Percentiles rank a stretch among this genome's conserved stretches.
Evolutionary conservation across 1,140 invertebrate genomes (phyloP).

Genomic region (Cherax quadricarinatus): DNA sequence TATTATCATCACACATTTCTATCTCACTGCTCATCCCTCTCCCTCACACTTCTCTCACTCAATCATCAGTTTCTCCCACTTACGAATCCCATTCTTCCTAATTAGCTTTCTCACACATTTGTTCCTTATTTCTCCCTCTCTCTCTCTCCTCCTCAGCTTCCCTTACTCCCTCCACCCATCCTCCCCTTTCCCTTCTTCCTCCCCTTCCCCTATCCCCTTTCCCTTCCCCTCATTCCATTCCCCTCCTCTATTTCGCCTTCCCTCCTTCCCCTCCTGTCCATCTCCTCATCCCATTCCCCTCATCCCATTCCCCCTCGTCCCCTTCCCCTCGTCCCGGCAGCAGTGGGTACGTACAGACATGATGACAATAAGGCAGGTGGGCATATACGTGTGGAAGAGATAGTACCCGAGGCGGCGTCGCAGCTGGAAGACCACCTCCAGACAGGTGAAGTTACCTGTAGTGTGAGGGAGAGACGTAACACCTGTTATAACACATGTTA

Average conservation of each 20-base stretch:
- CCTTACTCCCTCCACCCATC: neutral
- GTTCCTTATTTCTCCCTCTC: too few species aligned
- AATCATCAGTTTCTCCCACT: too few species aligned
- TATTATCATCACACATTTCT: neutral
- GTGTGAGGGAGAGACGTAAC: constrained; percentile 72
- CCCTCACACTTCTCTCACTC: too few species aligned
- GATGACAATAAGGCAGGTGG: constrained; percentile 77
- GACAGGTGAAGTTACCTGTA: constrained; percentile 60
- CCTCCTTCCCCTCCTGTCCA: too few species aligned
- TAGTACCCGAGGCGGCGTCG: constrained; percentile 57
- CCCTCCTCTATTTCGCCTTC: neutral
- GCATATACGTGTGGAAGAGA: constrained; percentile 47
- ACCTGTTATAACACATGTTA: constrained; percentile 70
- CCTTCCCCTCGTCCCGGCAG: too few species aligned
- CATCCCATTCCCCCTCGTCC: neutral
- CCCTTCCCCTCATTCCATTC: too few species aligned
- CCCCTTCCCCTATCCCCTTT: too few species aligned
- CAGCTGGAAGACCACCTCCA: constrained; percentile 48
- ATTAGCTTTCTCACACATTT: too few species aligned
- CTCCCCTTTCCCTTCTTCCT: too few species aligned
- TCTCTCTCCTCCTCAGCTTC: too few species aligned
- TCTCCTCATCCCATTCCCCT: neutral
- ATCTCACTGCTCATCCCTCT: neutral
- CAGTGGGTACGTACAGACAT: constrained; percentile 74
- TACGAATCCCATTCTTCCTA: too few species aligned